These are phyloP conservation scores for Pristionchus arcanus DNA, from an alignment of 2,888 invertebrate genomes.

Conservation along the genomic window DNA sequence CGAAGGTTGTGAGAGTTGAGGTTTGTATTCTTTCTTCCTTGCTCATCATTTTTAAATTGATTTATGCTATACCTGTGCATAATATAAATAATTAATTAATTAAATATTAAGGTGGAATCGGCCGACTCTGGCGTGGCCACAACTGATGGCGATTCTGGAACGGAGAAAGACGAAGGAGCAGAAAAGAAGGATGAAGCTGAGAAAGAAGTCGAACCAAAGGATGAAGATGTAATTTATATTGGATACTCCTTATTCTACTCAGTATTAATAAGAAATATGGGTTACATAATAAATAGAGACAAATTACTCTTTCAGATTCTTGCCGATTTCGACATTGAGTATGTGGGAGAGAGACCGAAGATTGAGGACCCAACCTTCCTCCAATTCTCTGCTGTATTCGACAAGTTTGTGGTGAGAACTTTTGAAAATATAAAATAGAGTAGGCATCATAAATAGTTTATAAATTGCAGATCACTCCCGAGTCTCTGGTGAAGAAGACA, in stretches of 20 bases:
- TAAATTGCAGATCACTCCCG: slow-evolving; percentile 40
- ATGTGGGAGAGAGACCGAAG: slow-evolving; percentile 72
- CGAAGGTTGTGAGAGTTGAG: slow-evolving; percentile 56
- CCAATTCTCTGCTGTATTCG: slow-evolving; percentile 73
- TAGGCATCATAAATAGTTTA: neutral
- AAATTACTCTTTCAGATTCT: slow-evolving; percentile 56
- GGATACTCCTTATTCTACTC: neutral
- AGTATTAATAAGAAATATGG: neutral
- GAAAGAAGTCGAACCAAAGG: slow-evolving; percentile 50
- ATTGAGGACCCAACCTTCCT: slow-evolving; percentile 72
- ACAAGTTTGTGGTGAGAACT: slow-evolving; percentile 64
- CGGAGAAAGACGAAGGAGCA: slow-evolving; percentile 35
- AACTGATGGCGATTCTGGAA: slow-evolving; percentile 37
- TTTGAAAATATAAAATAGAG: neutral
- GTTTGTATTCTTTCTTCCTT: neutral
- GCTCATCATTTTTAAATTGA: neutral
- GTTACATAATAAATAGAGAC: neutral
- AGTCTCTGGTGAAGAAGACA: slow-evolving; percentile 31
- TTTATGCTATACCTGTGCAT: neutral
- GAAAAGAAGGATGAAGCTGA: slow-evolving; percentile 45
- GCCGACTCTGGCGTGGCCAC: slow-evolving; percentile 43
- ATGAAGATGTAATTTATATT: slow-evolving; percentile 49
- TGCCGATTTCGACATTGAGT: slow-evolving; percentile 73
- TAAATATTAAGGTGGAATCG: neutral
- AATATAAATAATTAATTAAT: neutral